Evolutionary conservation across 2,797 vertebrate species (phyloP), one percentile per base, ranked within the genome.

Genomic region (Poecile montanus): DNA sequence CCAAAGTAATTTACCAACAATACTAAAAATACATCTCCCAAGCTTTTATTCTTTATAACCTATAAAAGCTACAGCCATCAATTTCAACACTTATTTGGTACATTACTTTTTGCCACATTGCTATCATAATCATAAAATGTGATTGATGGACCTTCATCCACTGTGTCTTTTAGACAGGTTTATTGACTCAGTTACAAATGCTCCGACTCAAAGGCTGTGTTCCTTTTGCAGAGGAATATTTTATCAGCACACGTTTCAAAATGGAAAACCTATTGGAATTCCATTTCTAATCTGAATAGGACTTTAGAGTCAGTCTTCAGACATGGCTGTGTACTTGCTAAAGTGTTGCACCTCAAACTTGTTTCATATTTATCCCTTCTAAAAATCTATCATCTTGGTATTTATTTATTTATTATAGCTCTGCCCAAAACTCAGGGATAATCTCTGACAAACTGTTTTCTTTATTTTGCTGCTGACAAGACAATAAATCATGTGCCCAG

Each of bases 111-210:
- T 84, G 47, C 51, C 56, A 60, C 11, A 14, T 53, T 84, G 70
- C 40, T 76, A 71, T 84, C 82, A 89, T 62, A 56, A 62, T 73
- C 87, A 73, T 90, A 92, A 96, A 90, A 50, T 2, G 22, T 89
- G 91, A 96, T 56, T 78, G 93, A 97, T 95, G 79, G 23, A 44
- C 62, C 53, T 91, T 85, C 51, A 70, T 26, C 36, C 71, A 50
- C 67, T 73, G 60, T 65, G 53, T 73, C 73, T 92, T 80, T 73
- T 21, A 76, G 92, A 65, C 68, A 89, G 86, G 85, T 94, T 93
- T 96, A 95, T 84, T 93, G 48, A 67, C 73, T 76, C 22, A 93
- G 53, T 58, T 88, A 81, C 70, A 88, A 91, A 91, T 38, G 70
- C 68, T 83, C 25, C 29, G 65, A 5, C 44, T 80, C 84, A 82